phyloP scores from a whole-genome alignment of 2,797 vertebrate genomes.

The Anguilla obscura region DNA sequence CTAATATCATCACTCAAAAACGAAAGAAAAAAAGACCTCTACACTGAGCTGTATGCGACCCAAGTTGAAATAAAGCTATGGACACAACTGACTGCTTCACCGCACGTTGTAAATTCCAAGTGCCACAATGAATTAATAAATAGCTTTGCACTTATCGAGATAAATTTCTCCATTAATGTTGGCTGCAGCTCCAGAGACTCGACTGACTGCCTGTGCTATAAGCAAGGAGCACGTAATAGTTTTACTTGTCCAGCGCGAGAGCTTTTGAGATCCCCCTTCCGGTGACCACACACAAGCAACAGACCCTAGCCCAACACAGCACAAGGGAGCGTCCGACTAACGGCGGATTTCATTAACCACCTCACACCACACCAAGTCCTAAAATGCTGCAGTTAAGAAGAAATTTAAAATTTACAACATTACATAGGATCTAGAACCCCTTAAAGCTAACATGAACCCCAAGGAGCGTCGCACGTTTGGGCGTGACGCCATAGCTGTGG shows the following conservation, averaged over 20 bases:
- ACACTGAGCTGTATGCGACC: slow-evolving; percentile 47
- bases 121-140: slow-evolving; percentile 44
- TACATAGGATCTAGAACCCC: slow-evolving; percentile 60
- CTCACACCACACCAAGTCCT: slow-evolving; percentile 54
- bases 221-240: slow-evolving; percentile 21
- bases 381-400: slow-evolving; percentile 62
- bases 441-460: slow-evolving; percentile 57
- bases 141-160: slow-evolving; percentile 11
- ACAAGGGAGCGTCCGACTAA: slow-evolving; percentile 47
- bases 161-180: slow-evolving; percentile 54
- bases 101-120: slow-evolving; percentile 28
- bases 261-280: neutral
- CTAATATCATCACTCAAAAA: slow-evolving; percentile 29
- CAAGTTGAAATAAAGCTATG: slow-evolving; percentile 52
- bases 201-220: slow-evolving; percentile 40
- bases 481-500: slow-evolving; percentile 47
- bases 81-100: slow-evolving; percentile 47
- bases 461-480: slow-evolving; percentile 57
- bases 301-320: slow-evolving; percentile 30
- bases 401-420: slow-evolving; percentile 61
- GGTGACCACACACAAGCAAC: slow-evolving; percentile 49
- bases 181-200: slow-evolving; percentile 42
- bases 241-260: slow-evolving; percentile 36
- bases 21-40: neutral
- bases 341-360: slow-evolving; percentile 36